phyloP scores from a whole-genome alignment of 2,797 vertebrate species.

The Scolopax bukidnonensis region DNA sequence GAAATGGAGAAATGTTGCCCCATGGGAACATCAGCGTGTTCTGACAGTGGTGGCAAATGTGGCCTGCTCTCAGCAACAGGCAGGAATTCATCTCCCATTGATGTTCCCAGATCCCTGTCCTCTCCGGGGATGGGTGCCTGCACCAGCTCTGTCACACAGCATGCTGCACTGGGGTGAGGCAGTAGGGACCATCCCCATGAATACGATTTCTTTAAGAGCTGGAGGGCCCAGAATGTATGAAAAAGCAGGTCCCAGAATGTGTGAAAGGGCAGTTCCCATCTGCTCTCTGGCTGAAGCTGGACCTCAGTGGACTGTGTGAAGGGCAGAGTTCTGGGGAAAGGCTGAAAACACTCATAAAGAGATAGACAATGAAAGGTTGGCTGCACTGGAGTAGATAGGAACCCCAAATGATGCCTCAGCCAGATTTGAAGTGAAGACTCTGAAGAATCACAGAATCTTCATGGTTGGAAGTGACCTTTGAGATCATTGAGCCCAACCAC shows the following conservation, averaged over 20 bases:
- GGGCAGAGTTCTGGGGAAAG: background rate
- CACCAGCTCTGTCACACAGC: background rate
- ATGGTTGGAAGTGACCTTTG: no score
- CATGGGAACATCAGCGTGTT: background rate
- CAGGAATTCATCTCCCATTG: background rate
- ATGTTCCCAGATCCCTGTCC: background rate
- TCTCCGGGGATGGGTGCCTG: background rate
- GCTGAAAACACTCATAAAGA: background rate
- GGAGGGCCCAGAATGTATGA: background rate
- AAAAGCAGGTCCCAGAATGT: background rate
- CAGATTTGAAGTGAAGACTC: background rate
- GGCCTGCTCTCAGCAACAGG: background rate
- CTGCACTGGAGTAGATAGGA: background rate
- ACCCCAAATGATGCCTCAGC: background rate
- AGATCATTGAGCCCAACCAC: no score
- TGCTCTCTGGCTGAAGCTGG: background rate
- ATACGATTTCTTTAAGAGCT: background rate
- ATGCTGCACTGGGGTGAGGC: rapidly evolving
- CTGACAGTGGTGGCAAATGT: rapidly evolving
- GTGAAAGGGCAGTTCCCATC: rapidly evolving
- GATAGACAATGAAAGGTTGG: background rate
- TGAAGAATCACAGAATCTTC: background rate
- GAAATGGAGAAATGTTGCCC: background rate
- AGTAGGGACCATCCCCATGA: background rate
- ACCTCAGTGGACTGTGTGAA: background rate